These are phyloP conservation scores for Lingula anatina DNA, from an alignment of 2,888 invertebrate genomes.

Conservation along the genomic window DNA sequence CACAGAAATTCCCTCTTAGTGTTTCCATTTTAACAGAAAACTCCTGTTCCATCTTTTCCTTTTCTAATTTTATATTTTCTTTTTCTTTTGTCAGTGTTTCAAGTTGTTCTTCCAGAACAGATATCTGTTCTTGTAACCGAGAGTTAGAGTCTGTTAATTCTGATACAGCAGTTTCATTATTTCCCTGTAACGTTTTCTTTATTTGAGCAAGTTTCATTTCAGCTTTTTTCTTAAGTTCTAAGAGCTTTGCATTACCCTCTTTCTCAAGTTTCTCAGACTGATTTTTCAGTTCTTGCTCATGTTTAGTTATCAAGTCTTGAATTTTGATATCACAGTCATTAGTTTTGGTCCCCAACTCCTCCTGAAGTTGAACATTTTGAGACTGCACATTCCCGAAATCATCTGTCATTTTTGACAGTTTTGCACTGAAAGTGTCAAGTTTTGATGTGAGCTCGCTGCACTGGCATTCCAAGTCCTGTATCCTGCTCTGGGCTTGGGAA, in stretches of 20 bases:
- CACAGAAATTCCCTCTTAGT: neutral
- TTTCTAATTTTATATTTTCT: conserved; percentile 11
- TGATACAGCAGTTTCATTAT: conserved; percentile 19
- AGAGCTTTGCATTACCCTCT: conserved; percentile 32
- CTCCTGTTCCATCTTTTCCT: conserved; percentile 3
- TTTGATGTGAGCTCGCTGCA: conserved; percentile 1
- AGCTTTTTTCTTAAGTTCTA: conserved; percentile 43
- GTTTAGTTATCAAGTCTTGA: conserved; percentile 1
- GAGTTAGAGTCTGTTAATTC: conserved; percentile 16
- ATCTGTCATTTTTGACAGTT: too few relatives aligned
- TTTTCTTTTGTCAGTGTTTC: conserved; percentile 14
- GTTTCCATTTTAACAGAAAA: neutral
- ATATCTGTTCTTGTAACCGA: neutral
- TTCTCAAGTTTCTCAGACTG: conserved; percentile 20
- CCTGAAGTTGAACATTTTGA: neutral
- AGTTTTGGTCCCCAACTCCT: conserved; percentile 9
- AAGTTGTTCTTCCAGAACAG: conserved; percentile 4
- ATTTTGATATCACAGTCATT: conserved; percentile 8
- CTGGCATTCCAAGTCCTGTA: neutral
- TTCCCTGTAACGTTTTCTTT: conserved; percentile 34
- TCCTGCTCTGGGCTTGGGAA: neutral
- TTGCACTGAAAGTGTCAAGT: too few relatives aligned
- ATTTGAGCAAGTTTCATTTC: conserved; percentile 37
- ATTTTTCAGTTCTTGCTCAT: conserved; percentile 15
- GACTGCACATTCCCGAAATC: neutral